Evolutionary conservation across 2,113 vertebrate genomes (phyloP).

Genomic region (Burhinus oedicnemus): DNA sequence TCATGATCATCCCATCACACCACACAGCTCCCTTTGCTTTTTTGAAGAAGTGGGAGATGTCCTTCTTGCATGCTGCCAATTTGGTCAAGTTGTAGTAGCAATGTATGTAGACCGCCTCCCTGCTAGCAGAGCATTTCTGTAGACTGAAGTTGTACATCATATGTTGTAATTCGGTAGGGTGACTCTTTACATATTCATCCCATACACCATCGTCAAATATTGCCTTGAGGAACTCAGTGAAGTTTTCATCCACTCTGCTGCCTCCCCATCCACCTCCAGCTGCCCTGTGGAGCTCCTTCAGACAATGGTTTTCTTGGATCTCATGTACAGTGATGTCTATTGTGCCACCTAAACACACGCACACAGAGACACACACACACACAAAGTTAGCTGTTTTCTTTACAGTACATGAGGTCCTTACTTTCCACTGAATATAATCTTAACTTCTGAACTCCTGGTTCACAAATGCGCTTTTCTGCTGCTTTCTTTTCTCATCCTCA

Average conservation of each 20-base stretch:
- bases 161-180: background rate
- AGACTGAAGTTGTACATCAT: conserved; percentile 24
- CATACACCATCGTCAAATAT: background rate
- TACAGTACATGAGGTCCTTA: background rate
- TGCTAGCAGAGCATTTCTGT: conserved; percentile 4
- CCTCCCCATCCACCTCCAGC: conserved; percentile 61
- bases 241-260: conserved; percentile 46
- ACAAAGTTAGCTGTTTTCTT: background rate
- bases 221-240: conserved; percentile 23
- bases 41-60: background rate
- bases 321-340: conserved; percentile 64
- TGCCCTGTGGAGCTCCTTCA: conserved; percentile 62
- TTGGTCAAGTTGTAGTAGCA: conserved; percentile 29
- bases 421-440: background rate
- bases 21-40: background rate
- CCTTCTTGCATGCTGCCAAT: background rate
- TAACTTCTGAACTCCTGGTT: background rate
- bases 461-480: background rate
- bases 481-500: background rate
- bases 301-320: conserved; percentile 8
- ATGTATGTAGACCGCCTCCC: background rate
- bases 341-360: background rate
- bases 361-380: background rate
- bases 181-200: background rate
- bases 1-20: background rate